Percentiles rank a stretch among this genome's conserved stretches.
Evolutionary conservation across 1,140 invertebrate species (phyloP).

Genomic region (Zaprionus ornatus): DNA sequence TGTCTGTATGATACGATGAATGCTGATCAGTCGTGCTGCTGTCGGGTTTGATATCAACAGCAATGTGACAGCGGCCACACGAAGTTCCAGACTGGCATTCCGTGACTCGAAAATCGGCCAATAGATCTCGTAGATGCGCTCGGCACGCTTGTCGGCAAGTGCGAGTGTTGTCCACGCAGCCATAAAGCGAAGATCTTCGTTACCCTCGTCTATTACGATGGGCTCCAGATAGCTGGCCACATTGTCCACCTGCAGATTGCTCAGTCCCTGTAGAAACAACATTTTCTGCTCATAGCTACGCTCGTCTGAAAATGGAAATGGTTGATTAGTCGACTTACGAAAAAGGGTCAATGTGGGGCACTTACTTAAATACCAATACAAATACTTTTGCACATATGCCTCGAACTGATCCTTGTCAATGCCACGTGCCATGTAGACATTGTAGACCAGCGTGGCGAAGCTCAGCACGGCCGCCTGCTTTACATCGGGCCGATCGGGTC

Average conservation of each 20-base stretch:
- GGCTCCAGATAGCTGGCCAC: conserved; percentile 87
- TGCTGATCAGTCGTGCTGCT: conserved; percentile 87
- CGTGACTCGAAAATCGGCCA: conserved; percentile 89
- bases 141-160: conserved; percentile 85
- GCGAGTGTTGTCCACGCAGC: conserved; percentile 87
- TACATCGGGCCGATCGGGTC: conserved; percentile 85
- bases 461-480: conserved; percentile 88
- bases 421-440: conserved; percentile 85
- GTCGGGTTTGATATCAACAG: conserved; percentile 87
- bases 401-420: conserved; percentile 88
- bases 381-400: conserved; percentile 88
- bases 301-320: conserved; percentile 84
- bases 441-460: conserved; percentile 88
- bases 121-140: conserved; percentile 87
- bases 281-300: conserved; percentile 88
- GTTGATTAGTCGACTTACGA: not conserved
- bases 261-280: conserved; percentile 88
- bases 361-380: conserved; percentile 83
- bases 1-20: conserved; percentile 88
- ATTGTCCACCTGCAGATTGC: conserved; percentile 86
- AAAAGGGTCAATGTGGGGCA: not conserved
- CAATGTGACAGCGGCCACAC: conserved; percentile 87
- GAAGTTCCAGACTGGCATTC: conserved; percentile 87
- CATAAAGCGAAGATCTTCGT: conserved; percentile 86
- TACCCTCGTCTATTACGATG: conserved; percentile 85